Evolutionary conservation across 2,113 vertebrate species (phyloP), one percentile per base, ranked within the genome.

Genomic region (Heterotilapia buettikoferi): DNA sequence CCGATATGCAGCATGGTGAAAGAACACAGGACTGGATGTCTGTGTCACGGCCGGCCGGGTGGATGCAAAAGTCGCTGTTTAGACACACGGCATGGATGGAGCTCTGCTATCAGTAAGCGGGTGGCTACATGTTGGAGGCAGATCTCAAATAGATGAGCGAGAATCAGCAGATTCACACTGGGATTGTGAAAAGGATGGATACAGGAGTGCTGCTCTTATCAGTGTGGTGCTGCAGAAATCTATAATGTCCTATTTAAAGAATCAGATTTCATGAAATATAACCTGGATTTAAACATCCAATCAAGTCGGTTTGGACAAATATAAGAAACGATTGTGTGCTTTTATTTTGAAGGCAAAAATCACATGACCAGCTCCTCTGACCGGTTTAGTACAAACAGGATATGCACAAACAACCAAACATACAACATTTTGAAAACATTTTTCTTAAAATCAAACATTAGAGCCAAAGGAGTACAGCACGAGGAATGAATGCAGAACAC

Each of bases 1-100:
- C 96, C 97, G 5, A 95, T 36, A 93, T 95, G 95, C 92, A 95
- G 91, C 98, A 98, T 96, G 36, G n/a, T 40, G 85, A 8, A 76
- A 50, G 16, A 31, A 31, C 43, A 19, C 19, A 56, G 54, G 82
- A 45, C 10, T 3, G 7, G 26, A 26, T 13, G 2, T 6, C 31
- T 19, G 5, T 50, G 71, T 31, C n/a, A 21, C 81, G 31, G 26
- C 14, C 47, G 6, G 19, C 24, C 5, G 14, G 78, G 26, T 59
- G 38, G 80, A 26, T 9, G 57, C 52, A 6, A 19, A 59, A 47
- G 4, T n/a, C 6, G 45, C 2, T 2, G 79, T 13, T 81, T 11
- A 52, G 82, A 71, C 1, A 21, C 82, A 78, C 2, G 52, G 19
- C 19, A 43, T 63, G 66, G 81, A 71, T 52, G 66, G 81, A 80